These are phyloP conservation scores for Steinernema feltiae DNA, from an alignment of 1,140 invertebrate genomes.

Conservation along the genomic window DNA sequence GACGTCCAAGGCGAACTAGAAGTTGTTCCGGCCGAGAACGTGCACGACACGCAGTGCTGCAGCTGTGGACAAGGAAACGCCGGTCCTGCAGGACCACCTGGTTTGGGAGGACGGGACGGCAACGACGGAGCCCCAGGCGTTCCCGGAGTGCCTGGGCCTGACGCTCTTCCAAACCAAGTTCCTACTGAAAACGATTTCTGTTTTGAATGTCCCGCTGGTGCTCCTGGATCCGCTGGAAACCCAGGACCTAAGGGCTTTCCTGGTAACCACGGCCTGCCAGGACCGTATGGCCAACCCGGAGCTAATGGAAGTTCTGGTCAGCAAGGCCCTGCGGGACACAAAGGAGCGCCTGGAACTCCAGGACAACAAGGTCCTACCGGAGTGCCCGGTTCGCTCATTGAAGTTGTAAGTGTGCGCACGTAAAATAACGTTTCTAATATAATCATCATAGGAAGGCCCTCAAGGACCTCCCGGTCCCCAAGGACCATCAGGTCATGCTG, in stretches of 20 bases:
- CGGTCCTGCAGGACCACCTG: slow-evolving; percentile 28
- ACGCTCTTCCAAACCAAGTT: slow-evolving; percentile 16
- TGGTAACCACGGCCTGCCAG: slow-evolving; percentile 24
- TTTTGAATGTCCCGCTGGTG: slow-evolving; percentile 31
- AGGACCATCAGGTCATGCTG: slow-evolving; percentile 27
- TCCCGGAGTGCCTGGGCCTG: slow-evolving; percentile 20
- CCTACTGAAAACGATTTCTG: slow-evolving; percentile 18
- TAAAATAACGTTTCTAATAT: neutral
- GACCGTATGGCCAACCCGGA: slow-evolving; percentile 17
- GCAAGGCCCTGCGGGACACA: slow-evolving; percentile 25
- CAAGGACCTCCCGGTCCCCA: slow-evolving; percentile 31
- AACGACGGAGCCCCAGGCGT: slow-evolving; percentile 26
- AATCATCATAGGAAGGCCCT: slow-evolving; percentile 17
- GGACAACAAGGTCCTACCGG: slow-evolving; percentile 28
- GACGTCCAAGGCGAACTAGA: neutral
- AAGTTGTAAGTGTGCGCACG: slow-evolving; percentile 9
- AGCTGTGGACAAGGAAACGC: slow-evolving; percentile 29
- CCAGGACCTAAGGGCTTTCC: slow-evolving; percentile 25
- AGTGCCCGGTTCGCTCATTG: slow-evolving; percentile 21
- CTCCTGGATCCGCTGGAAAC: slow-evolving; percentile 25
- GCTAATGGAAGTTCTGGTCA: slow-evolving; percentile 19
- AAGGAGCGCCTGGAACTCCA: slow-evolving; percentile 20
- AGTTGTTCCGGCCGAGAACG: neutral
- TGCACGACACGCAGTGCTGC: slow-evolving; percentile 25
- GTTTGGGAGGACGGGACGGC: slow-evolving; percentile 27